Evolutionary conservation across 2,113 vertebrate species (phyloP), one percentile per base, ranked within the genome.

Genomic region (Pachypanchax playfairii): DNA sequence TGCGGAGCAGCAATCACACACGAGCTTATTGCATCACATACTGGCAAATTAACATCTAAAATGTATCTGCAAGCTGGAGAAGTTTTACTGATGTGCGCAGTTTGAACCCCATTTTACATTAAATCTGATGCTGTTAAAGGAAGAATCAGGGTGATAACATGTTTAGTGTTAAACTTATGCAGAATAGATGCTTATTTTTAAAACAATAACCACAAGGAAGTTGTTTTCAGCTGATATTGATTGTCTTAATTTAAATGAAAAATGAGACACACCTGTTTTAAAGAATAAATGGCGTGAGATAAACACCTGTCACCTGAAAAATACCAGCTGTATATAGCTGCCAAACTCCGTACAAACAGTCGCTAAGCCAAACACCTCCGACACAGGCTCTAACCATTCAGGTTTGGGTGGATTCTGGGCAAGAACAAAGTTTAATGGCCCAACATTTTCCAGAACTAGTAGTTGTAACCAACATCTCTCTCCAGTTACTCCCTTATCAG

Each of bases 31-130:
- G 57, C 44, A 54, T 46, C 2, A 46, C 47, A 47, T 38, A 25
- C 51, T 78, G 35, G 54, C 51, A 67, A 70, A 64, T 65, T 24
- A 42, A 29, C 24, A 60, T 15, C 64, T 22, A 33, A 78, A 64
- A 53, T 18, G 10, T 46, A 50, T 61, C 24, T 57, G 22, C 22
- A 36, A 38, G 38, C n/a, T 33, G 18, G 25, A 62, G 25, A n/a
- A n/a, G 18, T n/a, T 52, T 20, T 54, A 58, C 4, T 18, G 49
- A 55, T 28, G 17, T 42, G 18, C 33, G 47, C n/a, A 3, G 12
- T 51, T 48, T 75, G 41, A 67, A 52, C 42, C 44, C 48, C 0
- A 12, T 39, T 75, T 53, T 13, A 13, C n/a, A n/a, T 65, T 43
- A 41, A 26, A 61, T 31, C 43, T n/a, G 6, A 18, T 5, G 18